Base-by-base conservation (phyloP, 2,797 vertebrate species). In the Sebastes hopkinsi region DNA sequence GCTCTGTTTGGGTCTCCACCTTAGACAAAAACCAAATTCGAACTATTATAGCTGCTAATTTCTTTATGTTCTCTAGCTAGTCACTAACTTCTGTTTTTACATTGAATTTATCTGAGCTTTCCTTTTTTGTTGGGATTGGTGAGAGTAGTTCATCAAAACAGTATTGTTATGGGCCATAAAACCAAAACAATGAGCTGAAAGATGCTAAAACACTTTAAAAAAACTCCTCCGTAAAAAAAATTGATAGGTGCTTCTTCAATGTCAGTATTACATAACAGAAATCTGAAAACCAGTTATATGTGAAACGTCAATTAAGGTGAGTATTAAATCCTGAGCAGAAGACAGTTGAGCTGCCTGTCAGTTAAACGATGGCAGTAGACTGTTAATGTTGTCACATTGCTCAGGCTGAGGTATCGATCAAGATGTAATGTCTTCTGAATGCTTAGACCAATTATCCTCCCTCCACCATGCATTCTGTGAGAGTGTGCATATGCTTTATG, bases 391-490 rank as follows among this genome's bases (percentile, higher is more conserved):
- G 62, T 69, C 42, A 60, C 59, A 59, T 16, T 20, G 25, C 46
- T 14, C 64, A 42, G n/a, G 30, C n/a, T 64, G 27, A 70, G 12
- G 52, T 56, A 61, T 82, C 64, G 36, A 59, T 87, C 46, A 58
- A 38, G 74, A 67, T 66, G 59, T n/a, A 59, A 16, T 29, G 58
- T 73, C 68, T 76, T 60, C 61, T 68, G 18, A 77, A 72, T 54
- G 77, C 60, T 59, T 4, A 18, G 75, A 85, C 66, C 58, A 79
- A 80, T 83, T 77, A 79, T 71, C 23, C 56, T 65, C 59, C 72
- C 34, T 71, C 72, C 67, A 69, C 34, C 9, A 6, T 54, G 60
- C 50, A 38, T 14, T 27, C 50, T 68, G 46, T 20, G 16, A 56
- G 25, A 72, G 20, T 38, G 55, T 67, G 18, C 32, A n/a, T 16